Evolutionary conservation across 2,797 vertebrate species (phyloP), one percentile per base, ranked within the genome.

Genomic region (Siniperca obscura): DNA sequence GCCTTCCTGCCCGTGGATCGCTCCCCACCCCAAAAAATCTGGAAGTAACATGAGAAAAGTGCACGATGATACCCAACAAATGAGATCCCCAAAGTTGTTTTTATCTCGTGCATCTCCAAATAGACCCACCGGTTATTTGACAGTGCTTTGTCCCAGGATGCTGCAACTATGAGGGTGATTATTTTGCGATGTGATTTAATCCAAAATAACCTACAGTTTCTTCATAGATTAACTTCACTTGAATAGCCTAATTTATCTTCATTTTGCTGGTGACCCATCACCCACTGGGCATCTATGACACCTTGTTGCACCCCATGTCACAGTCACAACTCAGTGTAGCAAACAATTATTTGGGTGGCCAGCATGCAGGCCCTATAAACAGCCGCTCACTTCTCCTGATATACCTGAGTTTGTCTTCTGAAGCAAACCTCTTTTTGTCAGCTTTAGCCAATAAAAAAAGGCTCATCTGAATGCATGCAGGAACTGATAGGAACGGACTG

Each of bases 1-100:
- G 88, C 90, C 93, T 94, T 95, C 93, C 94, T 94, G 94, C 91
- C 83, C 87, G 71, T 46, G 80, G 87, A 91, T 89, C 82, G 46
- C 73, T 85, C 86, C 73, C n/a, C 71, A 0, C 11, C 42, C 14
- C 36, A 7, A 7, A 78, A 91, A 93, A 90, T 90, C 82, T 81
- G 86, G 78, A 75, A 83, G 87, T 88, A 89, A 91, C 34, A 80
- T 27, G 89, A 90, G 87, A 73, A 68, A 88, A 57, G 70, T 6
- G 82, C 27, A 46, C 13, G 30, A 68, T 80, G 86, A 90, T 74
- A 85, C 80, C 40, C 75, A 79, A 86, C 79, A 86, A 78, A 87
- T 69, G 52, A 78, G 76, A 57, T 86, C 82, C 80, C 78, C 70
- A 81, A 85, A 82, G 90, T 79, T 88, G 81, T 87, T 81, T 87